Percentiles rank a stretch among this genome's conserved stretches.
These are phyloP conservation scores for Megalops atlanticus DNA, from an alignment of 2,113 vertebrate species.

Conservation along the genomic window DNA sequence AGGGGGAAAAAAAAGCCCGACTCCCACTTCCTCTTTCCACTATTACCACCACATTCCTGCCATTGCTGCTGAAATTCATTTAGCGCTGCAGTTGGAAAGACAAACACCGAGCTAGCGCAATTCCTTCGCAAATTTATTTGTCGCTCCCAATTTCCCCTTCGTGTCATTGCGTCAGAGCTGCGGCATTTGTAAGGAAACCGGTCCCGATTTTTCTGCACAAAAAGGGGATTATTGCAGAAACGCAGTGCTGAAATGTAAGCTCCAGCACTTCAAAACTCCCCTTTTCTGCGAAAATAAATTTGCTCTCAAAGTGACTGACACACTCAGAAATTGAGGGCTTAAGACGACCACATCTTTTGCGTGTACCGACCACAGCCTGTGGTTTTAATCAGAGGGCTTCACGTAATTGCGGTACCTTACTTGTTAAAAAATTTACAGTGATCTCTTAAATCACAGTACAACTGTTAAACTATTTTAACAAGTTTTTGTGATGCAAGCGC, in stretches of 20 bases:
- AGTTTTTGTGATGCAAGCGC: neutral
- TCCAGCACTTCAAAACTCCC: neutral
- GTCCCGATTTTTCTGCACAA: neutral
- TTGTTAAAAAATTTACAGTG: constrained; percentile 19
- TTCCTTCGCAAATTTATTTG: constrained; percentile 26
- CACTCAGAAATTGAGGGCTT: constrained; percentile 30
- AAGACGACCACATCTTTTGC: neutral
- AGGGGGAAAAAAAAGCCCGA: neutral
- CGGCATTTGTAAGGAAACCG: neutral
- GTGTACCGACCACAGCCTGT: constrained; percentile 6
- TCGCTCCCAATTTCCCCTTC: constrained; percentile 14
- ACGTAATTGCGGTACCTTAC: neutral
- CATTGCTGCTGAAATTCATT: constrained; percentile 34
- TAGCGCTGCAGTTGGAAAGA: constrained; percentile 39
- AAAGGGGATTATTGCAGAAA: neutral
- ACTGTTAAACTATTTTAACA: neutral
- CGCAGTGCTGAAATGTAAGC: neutral
- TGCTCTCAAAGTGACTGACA: too few species aligned
- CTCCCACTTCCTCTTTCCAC: constrained; percentile 10
- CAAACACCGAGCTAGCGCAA: constrained; percentile 32
- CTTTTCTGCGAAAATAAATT: too few species aligned
- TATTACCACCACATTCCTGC: constrained; percentile 32
- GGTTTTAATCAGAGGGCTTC: constrained; percentile 17
- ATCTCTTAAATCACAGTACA: constrained; percentile 16
- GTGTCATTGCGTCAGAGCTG: neutral